phyloP scores from a whole-genome alignment of 2,797 vertebrate species.

The Malacoraja senta region DNA sequence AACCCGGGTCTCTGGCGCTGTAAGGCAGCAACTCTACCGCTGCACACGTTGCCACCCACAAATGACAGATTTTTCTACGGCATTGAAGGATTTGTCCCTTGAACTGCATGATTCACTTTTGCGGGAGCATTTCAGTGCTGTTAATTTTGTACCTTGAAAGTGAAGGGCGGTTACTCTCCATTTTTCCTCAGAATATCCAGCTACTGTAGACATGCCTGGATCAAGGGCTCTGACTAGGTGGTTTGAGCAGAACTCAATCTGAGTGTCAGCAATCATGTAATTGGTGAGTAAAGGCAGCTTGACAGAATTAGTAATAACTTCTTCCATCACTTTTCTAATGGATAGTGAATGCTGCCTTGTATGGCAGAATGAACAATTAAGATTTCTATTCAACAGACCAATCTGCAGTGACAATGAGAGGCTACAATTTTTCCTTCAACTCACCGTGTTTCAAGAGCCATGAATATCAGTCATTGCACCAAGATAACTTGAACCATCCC shows the following conservation, averaged over 20 bases:
- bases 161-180: background rate
- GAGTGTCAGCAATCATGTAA: background rate
- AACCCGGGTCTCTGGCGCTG: no score
- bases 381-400: background rate
- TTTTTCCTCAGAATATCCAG: background rate
- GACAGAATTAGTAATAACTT: background rate
- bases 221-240: background rate
- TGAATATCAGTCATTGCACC: background rate
- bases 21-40: no score
- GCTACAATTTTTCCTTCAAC: background rate
- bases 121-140: background rate
- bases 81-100: background rate
- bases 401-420: background rate
- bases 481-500: no score
- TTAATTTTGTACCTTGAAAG: background rate
- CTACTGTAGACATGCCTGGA: background rate
- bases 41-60: no score
- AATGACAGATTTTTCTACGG: no score
- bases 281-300: background rate
- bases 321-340: background rate
- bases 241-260: background rate
- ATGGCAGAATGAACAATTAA: background rate
- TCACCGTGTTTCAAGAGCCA: background rate
- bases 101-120: background rate
- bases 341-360: background rate